These are phyloP conservation scores for Mallotus villosus DNA, from an alignment of 2,797 vertebrate species.

Conservation along the genomic window DNA sequence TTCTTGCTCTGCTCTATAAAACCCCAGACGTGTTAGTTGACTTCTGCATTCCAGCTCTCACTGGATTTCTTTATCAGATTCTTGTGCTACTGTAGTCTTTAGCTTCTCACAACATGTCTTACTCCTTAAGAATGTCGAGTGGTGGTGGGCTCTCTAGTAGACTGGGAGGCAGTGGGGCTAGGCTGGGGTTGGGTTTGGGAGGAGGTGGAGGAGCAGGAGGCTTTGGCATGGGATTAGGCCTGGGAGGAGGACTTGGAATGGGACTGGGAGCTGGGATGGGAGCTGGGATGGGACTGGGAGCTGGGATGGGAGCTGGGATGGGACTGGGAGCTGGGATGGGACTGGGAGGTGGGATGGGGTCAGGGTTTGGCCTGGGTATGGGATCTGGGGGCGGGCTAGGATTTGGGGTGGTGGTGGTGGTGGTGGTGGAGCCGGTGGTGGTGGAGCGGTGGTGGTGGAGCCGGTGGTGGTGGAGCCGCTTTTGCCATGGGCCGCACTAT, in stretches of 20 bases:
- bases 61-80: neutral
- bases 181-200: conserved; percentile 21
- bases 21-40: conserved; percentile 2
- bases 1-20: conserved; percentile 35
- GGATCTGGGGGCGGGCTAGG: conserved; percentile 20
- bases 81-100: conserved; percentile 20
- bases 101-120: conserved; percentile 40
- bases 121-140: conserved; percentile 41
- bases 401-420: neutral
- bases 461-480: conserved; percentile 42
- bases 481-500: conserved; percentile 64
- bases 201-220: conserved; percentile 23
- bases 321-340: conserved; percentile 29
- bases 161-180: conserved; percentile 21
- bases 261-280: conserved; percentile 29
- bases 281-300: neutral
- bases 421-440: conserved; percentile 29
- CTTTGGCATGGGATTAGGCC: conserved; percentile 23
- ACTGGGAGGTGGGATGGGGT: conserved; percentile 31
- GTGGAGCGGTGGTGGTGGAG: conserved; percentile 18
- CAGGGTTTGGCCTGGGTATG: conserved; percentile 34
- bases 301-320: conserved; percentile 3
- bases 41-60: conserved; percentile 15
- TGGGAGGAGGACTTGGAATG: conserved; percentile 22
- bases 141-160: conserved; percentile 20